phyloP scores from a whole-genome alignment of 2,888 invertebrate species.

The Pandemis cinnamomeana region DNA sequence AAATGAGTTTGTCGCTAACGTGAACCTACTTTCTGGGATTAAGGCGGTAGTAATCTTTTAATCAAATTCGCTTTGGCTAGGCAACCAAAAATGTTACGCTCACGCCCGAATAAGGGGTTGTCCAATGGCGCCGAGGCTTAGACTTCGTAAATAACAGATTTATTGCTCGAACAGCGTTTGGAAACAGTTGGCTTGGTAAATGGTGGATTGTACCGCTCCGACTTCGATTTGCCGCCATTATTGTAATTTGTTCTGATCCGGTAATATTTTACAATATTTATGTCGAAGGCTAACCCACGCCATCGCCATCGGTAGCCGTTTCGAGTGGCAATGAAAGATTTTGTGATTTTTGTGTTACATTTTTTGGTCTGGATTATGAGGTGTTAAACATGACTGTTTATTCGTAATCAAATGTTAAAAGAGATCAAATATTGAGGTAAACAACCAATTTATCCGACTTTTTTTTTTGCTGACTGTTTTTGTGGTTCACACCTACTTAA shows the following conservation, averaged over 20 bases:
- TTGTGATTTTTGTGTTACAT: conserved; percentile 2
- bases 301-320: conserved; percentile 26
- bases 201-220: conserved; percentile 29
- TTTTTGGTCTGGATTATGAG: background rate
- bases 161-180: conserved; percentile 29
- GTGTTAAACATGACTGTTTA: conserved; percentile 1
- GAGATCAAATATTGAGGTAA: too few relatives aligned
- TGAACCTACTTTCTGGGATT: background rate
- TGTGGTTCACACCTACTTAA: background rate
- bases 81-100: conserved; percentile 21
- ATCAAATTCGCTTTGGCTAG: background rate
- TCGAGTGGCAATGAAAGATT: conserved; percentile 4
- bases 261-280: conserved; percentile 37
- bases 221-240: conserved; percentile 39
- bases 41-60: conserved; percentile 3
- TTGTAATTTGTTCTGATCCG: conserved; percentile 40
- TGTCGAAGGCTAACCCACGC: conserved; percentile 24
- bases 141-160: conserved; percentile 44
- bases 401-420: background rate
- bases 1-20: background rate
- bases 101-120: conserved; percentile 26
- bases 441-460: too few relatives aligned
- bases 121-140: conserved; percentile 23
- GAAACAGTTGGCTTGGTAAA: conserved; percentile 37
- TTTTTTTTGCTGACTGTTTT: too few relatives aligned